These are phyloP conservation scores for Periphyllus acericola DNA, from an alignment of 2,888 invertebrate species.

Conservation along the genomic window DNA sequence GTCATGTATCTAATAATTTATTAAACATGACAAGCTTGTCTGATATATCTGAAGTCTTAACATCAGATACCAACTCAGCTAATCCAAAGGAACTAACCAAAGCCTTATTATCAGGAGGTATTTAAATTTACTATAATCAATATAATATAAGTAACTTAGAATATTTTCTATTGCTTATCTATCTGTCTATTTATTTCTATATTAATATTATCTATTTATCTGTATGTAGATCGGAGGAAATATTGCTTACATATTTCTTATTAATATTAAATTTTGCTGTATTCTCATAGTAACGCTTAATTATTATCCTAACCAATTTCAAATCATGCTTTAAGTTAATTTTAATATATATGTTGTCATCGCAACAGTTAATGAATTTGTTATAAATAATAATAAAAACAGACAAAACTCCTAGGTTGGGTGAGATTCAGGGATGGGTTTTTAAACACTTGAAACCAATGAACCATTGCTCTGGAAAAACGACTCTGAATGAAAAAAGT, in stretches of 20 bases:
- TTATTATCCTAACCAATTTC: neutral
- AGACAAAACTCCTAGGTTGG: no score
- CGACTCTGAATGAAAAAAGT: no score
- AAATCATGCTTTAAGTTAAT: neutral
- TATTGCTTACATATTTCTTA: neutral
- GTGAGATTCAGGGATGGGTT: no score
- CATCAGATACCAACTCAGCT: neutral
- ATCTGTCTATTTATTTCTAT: no score
- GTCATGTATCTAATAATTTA: constrained; percentile 45
- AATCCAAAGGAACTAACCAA: constrained; percentile 28
- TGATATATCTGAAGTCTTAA: constrained; percentile 53
- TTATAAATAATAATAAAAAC: no score
- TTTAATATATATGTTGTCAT: neutral
- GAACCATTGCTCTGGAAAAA: no score
- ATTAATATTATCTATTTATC: neutral
- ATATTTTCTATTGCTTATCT: no score
- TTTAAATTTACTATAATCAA: neutral
- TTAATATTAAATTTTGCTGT: neutral
- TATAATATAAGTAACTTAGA: no score
- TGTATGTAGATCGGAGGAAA: neutral
- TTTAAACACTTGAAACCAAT: no score
- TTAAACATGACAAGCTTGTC: constrained; percentile 48
- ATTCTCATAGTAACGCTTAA: constrained; percentile 2
- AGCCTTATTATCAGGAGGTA: constrained; percentile 38
- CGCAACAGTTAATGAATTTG: no score